A percentile compares a stretch with the other conserved stretches of the same genome.
Conservation (phyloP, 1,140 invertebrate genomes). For the Nixonia krombeini region DNA sequence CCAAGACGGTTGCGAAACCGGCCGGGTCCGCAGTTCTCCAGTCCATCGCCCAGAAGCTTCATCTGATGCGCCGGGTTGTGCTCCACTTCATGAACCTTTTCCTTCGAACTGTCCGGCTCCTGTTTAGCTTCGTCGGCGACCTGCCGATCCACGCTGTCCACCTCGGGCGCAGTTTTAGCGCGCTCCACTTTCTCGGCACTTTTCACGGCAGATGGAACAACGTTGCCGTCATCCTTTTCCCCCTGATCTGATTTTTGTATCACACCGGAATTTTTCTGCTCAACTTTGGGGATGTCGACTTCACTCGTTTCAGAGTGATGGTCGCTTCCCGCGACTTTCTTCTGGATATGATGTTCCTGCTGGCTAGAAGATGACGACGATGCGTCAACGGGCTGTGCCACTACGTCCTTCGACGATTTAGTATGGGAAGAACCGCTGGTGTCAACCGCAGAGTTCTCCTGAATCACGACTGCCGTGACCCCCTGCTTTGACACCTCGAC, state of each 20-base stretch:
- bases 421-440: background rate
- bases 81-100: constrained; percentile 10
- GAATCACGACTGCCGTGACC: constrained; percentile 20
- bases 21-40: constrained; percentile 66
- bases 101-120: constrained; percentile 1
- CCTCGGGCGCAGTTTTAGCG: background rate
- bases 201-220: background rate
- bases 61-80: constrained; percentile 20
- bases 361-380: no score
- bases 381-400: no score
- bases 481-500: background rate
- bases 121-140: background rate
- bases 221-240: background rate
- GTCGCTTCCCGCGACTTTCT: no score
- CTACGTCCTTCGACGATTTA: background rate
- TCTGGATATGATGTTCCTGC: no score
- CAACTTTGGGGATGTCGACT: no score
- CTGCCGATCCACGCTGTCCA: background rate
- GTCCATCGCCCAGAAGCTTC: constrained; percentile 56
- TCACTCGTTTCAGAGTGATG: no score
- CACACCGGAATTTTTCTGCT: no score
- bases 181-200: background rate
- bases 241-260: background rate
- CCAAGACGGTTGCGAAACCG: constrained; percentile 56
- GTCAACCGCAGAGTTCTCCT: constrained; percentile 17